Evolutionary conservation across 2,888 invertebrate species (phyloP).

Genomic region (Scrobipalpa costella): DNA sequence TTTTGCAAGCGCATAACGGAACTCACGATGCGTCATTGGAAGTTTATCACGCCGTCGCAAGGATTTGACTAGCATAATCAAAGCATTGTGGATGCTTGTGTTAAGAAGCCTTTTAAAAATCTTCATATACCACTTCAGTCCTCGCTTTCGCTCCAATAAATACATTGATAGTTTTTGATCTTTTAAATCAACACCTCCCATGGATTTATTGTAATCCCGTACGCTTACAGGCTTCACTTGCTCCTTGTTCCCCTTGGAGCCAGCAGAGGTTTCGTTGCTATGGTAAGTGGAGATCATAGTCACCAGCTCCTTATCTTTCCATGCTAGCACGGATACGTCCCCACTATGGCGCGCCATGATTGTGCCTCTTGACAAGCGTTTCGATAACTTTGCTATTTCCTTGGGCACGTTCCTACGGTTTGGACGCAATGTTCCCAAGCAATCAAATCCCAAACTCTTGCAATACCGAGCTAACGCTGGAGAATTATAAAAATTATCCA

Average conservation of each 20-base stretch:
- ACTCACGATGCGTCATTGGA: neutral
- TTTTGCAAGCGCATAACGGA: too few species aligned
- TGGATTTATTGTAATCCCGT: conserved; percentile 25
- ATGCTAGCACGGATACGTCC: conserved; percentile 33
- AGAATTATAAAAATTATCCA: too few species aligned
- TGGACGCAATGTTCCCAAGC: conserved; percentile 11
- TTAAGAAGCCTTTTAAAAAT: conserved; percentile 31
- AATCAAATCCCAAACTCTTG: neutral
- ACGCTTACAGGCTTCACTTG: conserved; percentile 1
- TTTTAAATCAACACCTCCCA: too few species aligned
- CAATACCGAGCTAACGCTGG: too few species aligned
- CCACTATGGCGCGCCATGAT: conserved; percentile 20
- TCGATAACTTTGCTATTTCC: neutral
- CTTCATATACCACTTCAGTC: conserved; percentile 32
- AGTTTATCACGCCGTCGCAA: neutral
- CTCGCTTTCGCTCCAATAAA: conserved; percentile 32
- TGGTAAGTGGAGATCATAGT: conserved; percentile 36
- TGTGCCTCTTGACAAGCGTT: neutral
- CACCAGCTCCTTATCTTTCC: conserved; percentile 37
- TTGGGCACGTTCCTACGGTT: neutral
- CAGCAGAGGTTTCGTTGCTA: conserved; percentile 25
- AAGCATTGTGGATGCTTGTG: neutral
- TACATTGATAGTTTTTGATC: conserved; percentile 33
- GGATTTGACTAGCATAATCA: neutral
- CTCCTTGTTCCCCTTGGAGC: conserved; percentile 18